Evolutionary conservation across 2,113 vertebrate species (phyloP), one percentile per base, ranked within the genome.

Genomic region (Eurystomus gularis): DNA sequence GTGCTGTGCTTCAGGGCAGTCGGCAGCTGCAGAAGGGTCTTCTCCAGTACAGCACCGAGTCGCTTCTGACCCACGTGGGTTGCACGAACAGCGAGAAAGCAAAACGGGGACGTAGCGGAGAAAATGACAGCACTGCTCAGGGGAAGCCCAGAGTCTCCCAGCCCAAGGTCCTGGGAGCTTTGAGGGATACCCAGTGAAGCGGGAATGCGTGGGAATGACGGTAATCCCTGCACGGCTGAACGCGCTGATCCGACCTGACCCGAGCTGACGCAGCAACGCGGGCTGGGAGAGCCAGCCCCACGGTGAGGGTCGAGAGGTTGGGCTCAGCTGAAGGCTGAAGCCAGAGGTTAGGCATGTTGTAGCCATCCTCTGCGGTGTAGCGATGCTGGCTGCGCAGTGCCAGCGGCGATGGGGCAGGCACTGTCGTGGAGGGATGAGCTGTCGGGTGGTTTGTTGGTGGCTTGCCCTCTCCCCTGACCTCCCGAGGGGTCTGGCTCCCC

Each of bases 161-260:
- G 73, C 15, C 44, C 46, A 4, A 31, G 10, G 40, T n/a, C 6
- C 52, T 8, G 44, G 68, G 64, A 37, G 68, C n/a, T 70, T 1
- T n/a, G n/a, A n/a, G n/a, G n/a, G n/a, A n/a, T n/a, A n/a, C n/a
- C n/a, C n/a, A n/a, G n/a, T n/a, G n/a, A n/a, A n/a, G n/a, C n/a
- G n/a, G n/a, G n/a, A n/a, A n/a, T n/a, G n/a, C n/a, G n/a, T 64
- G 85, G 76, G 84, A 86, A 86, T 1, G 39, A 69, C 55, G 19
- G 1, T 48, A 62, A 88, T 88, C 60, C 86, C 71, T 55, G 85
- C 81, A 82, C 3, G 54, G 76, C 82, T 86, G 86, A 82, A 9
- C 0, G 40, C 70, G 2, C 76, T n/a, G 57, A n/a, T 31, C 64
- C 4, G 3, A 3, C 25, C 20, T n/a, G 3, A 37, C 31, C 4